Evolutionary conservation across 2,797 vertebrate species (phyloP).

Genomic region (Pseudocheirus occidentalis): DNA sequence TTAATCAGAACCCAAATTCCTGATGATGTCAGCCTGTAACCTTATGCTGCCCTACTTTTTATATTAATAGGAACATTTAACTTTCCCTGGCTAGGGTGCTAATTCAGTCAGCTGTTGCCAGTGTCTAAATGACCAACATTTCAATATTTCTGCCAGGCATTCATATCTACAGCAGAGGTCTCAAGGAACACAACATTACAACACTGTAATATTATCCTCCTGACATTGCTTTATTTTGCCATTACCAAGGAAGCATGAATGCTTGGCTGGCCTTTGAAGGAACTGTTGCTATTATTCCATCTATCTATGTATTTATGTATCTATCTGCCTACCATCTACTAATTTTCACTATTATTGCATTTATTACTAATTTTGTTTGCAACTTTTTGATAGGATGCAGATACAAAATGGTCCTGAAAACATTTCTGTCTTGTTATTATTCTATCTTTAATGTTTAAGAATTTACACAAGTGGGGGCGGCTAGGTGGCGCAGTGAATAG

Average conservation of each 20-base stretch:
- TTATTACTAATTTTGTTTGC: background rate
- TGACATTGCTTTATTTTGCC: background rate
- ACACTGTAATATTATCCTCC: background rate
- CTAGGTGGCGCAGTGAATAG: too few species aligned
- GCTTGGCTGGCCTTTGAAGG: background rate
- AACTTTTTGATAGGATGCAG: background rate
- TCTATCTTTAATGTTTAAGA: background rate
- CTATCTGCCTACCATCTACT: background rate
- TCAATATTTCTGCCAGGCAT: background rate
- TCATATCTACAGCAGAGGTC: background rate
- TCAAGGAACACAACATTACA: background rate
- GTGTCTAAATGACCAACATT: background rate
- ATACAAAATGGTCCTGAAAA: background rate
- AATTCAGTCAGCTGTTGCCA: background rate
- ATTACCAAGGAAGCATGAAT: background rate
- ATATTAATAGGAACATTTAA: background rate
- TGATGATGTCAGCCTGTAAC: background rate
- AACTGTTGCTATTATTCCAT: background rate
- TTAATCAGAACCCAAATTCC: background rate
- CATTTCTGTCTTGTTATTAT: background rate
- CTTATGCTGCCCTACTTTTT: background rate
- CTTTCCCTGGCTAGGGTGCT: background rate
- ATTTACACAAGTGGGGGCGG: background rate
- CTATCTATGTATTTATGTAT: background rate
- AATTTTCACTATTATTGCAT: background rate